Conservation (phyloP, 2,888 invertebrate genomes). For the Drosophila mimetica region DNA sequence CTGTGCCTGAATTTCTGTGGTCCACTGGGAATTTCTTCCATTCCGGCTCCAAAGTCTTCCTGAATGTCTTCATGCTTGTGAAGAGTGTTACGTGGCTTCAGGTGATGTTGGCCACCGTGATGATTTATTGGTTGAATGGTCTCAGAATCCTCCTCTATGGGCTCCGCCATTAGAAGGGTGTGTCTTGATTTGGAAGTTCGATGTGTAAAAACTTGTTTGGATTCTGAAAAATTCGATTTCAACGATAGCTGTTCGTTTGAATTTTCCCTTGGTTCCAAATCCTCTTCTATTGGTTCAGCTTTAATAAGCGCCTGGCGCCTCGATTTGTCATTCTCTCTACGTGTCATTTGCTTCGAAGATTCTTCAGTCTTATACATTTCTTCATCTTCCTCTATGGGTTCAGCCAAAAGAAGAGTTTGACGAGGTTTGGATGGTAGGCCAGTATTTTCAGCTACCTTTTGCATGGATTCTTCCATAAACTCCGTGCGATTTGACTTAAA, state of each 20-base stretch:
- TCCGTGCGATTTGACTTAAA: background rate
- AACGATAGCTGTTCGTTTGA: background rate
- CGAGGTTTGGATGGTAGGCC: constrained; percentile 1
- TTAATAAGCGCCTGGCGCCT: background rate
- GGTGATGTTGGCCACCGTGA: background rate
- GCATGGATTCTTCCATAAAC: background rate
- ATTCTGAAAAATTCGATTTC: background rate
- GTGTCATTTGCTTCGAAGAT: background rate
- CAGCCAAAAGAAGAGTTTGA: constrained; percentile 18
- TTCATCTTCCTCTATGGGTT: constrained; percentile 27
- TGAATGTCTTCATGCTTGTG: background rate
- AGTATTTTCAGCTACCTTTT: background rate
- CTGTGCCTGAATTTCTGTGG: background rate
- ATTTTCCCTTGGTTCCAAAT: background rate
- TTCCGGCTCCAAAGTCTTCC: background rate
- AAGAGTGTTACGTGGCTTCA: constrained; percentile 1
- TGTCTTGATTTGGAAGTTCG: constrained; percentile 2
- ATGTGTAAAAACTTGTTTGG: background rate
- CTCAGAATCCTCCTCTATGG: constrained; percentile 17
- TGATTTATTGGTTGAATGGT: background rate
- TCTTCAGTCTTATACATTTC: background rate
- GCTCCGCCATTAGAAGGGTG: background rate
- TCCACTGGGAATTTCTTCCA: no score
- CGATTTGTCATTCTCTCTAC: background rate
- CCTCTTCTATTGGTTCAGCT: constrained; percentile 5